Percentiles rank a stretch among this genome's conserved stretches.
Evolutionary conservation across 30 jellyfish, hydroid and myxozoan genomes (phyloP).

Genomic region (Turritopsis dohrnii): DNA sequence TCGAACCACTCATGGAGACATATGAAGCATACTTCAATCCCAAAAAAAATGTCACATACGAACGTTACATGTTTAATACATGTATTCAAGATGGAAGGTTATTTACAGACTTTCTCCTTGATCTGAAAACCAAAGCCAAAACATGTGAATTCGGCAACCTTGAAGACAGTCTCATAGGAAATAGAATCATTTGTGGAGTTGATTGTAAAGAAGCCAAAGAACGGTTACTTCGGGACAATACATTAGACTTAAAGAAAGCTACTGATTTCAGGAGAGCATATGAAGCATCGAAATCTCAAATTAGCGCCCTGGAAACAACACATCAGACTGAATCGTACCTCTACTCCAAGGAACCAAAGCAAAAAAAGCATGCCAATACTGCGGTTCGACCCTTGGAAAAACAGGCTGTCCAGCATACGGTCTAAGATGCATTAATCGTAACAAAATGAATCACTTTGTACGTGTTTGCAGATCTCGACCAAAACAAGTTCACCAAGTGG

Average conservation of each 20-base stretch:
- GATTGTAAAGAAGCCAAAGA: constrained; percentile 2
- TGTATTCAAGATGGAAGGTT: constrained; percentile 5
- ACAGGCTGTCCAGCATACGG: constrained; percentile 1
- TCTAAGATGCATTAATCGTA: not conserved
- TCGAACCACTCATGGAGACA: too few species aligned
- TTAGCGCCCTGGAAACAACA: constrained; percentile 7
- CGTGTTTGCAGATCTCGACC: constrained; percentile 10
- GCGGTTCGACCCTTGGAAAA: not conserved
- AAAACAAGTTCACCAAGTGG: not conserved
- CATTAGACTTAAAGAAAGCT: not conserved
- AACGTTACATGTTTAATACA: too few species aligned
- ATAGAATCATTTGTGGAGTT: constrained; percentile 6
- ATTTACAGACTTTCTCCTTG: not conserved
- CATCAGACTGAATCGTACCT: not conserved
- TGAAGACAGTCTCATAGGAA: constrained; percentile 1
- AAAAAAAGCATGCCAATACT: constrained; percentile 1
- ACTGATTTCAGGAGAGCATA: constrained; percentile 7
- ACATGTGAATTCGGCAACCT: not conserved
- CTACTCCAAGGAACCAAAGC: too few species aligned
- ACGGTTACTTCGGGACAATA: not conserved
- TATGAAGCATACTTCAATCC: too few species aligned
- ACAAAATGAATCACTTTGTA: constrained; percentile 8
- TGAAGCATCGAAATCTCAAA: not conserved
- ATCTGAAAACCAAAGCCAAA: not conserved
- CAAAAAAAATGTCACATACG: too few species aligned